Base-by-base conservation (phyloP, 2,113 vertebrate species). In the Epinephelus lanceolatus region DNA sequence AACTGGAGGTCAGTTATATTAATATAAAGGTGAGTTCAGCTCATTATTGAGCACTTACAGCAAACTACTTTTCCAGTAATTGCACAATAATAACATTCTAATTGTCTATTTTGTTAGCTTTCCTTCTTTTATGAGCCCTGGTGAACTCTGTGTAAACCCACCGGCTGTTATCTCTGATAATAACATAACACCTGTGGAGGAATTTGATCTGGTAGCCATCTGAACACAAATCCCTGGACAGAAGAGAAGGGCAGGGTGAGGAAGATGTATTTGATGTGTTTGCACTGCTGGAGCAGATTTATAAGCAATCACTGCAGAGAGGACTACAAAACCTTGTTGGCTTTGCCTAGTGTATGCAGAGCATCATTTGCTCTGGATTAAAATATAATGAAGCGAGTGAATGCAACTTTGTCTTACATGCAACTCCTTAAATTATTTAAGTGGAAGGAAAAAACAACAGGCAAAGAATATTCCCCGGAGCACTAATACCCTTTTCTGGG, bases 301-400 rank as follows among this genome's bases (percentile, higher is more conserved):
- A 89, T 45, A 76, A 88, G 85, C 49, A 82, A 82, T 76, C 66
- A 15, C 68, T 51, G 62, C 69, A 79, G 63, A 83, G 60, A 75
- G 53, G 72, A 57, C 86, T 69, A 76, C 86, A 90, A 87, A 87
- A 91, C 63, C 78, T 81, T 55, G 74, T 47, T 37, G 74, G 14
- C 62, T 75, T 83, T 77, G 89, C 87, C 89, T 80, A 90, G 87
- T 83, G 66, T 85, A 88, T 56, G 71, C 80, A 70, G 67, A 91
- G 93, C 87, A 92, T 92, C 86, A 84, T 88, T 94, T 92, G 90
- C 91, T 93, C 78, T 61, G 60, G 76, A 95, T 94, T 94, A 92
- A 95, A 95, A 94, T 93, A 95, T 94, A 95, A 95, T 94, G 94
- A 95, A 93, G 90, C 84, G 67, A 91, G 93, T 91, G 90, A 94